These are phyloP conservation scores for Bubo scandiacus DNA, from an alignment of 2,113 vertebrate genomes.

Conservation along the genomic window DNA sequence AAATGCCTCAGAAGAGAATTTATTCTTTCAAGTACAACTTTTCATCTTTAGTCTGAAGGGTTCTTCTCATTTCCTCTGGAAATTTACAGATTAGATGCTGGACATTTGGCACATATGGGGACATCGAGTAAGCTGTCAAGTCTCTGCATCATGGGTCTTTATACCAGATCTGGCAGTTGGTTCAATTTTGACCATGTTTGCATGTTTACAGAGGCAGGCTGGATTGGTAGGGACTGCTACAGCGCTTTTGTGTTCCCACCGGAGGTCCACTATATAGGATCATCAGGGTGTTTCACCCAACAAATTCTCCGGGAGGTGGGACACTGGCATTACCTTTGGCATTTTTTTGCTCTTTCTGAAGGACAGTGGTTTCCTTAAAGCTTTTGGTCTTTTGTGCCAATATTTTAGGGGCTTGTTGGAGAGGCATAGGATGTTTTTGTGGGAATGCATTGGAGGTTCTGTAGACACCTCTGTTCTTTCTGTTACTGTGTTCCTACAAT, in stretches of 20 bases:
- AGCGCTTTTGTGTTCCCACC: neutral
- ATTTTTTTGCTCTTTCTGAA: neutral
- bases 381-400: neutral
- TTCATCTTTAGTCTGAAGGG: neutral
- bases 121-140: neutral
- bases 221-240: neutral
- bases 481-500: neutral
- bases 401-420: neutral
- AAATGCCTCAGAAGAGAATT: neutral
- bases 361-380: neutral
- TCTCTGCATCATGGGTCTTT: neutral
- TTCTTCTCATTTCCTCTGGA: neutral
- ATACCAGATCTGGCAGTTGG: neutral
- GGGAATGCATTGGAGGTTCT: neutral
- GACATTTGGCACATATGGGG: neutral
- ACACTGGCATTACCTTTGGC: neutral
- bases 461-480: neutral
- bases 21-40: neutral
- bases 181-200: neutral
- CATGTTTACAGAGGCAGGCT: neutral
- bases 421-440: neutral
- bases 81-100: neutral
- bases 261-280: neutral
- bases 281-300: neutral
- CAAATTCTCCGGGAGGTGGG: neutral